These are phyloP conservation scores for Chouioia cunea DNA, from an alignment of 2,888 invertebrate species.

Conservation along the genomic window DNA sequence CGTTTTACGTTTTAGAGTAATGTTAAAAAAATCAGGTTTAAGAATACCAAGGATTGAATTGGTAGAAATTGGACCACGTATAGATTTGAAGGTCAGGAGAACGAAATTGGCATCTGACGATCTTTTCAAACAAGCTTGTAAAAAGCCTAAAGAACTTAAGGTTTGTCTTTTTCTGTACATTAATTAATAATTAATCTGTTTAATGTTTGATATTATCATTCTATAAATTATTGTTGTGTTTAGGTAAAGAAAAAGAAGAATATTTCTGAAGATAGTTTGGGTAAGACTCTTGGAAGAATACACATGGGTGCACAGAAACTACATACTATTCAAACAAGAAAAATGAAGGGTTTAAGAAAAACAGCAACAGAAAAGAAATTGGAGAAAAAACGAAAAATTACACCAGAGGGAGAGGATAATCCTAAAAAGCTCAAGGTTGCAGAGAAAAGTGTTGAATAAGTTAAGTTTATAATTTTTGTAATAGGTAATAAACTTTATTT, in stretches of 20 bases:
- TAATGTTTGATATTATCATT: constrained; percentile 12
- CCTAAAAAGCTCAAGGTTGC: constrained; percentile 51
- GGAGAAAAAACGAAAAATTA: constrained; percentile 72
- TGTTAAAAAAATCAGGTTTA: constrained; percentile 91
- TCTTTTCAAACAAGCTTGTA: constrained; percentile 85
- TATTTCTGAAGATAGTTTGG: constrained; percentile 86
- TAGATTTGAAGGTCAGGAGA: constrained; percentile 88
- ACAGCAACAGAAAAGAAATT: constrained; percentile 77
- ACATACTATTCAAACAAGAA: constrained; percentile 86
- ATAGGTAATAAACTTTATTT: constrained; percentile 46
- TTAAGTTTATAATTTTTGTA: constrained; percentile 32
- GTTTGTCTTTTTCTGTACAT: constrained; percentile 54
- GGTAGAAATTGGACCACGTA: constrained; percentile 92
- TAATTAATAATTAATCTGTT: neutral
- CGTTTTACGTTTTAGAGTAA: constrained; percentile 42
- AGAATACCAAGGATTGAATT: constrained; percentile 92
- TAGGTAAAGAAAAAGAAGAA: constrained; percentile 91
- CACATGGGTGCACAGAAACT: constrained; percentile 94
- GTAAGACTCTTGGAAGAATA: constrained; percentile 89
- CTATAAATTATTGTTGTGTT: constrained; percentile 18
- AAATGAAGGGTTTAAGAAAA: constrained; percentile 90
- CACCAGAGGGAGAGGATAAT: constrained; percentile 56
- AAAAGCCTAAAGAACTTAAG: constrained; percentile 83
- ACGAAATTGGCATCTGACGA: constrained; percentile 91
- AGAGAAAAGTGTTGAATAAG: constrained; percentile 41